Base-by-base conservation (phyloP, 2,888 invertebrate species). In the Zele albiditarsus region DNA sequence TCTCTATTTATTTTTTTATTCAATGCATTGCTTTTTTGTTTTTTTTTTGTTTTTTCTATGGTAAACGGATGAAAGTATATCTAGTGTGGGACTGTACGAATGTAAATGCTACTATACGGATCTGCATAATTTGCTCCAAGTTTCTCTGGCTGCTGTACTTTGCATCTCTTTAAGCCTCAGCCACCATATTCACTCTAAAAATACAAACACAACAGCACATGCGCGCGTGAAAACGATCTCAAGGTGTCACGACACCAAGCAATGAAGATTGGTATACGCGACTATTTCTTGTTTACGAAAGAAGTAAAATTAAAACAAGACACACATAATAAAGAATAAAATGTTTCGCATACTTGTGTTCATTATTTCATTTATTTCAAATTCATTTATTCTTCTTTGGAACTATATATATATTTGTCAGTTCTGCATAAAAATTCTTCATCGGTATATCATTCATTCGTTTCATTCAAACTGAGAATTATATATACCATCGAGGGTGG, bases 41-140 rank as follows among this genome's bases (percentile, higher is more conserved):
- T 58, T 58, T 20, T 12, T 12, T n/a, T n/a, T 58, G 3, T 23
- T 78, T 82, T 83, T 84, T 81, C 80, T 82, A 82, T 83, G 82
- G 78, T 83, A 82, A 84, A 79, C 76, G 81, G 84, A 84, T 82
- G 85, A 86, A 86, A 86, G 85, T 84, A 78, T 31, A 78, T 31
- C 62, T 31, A 62, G 62, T 62, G 31, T 71, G 60, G 38, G 60
- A 60, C 68, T 68, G 60, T 58, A 71, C 80, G 79, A 81, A 84
- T 85, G 84, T 80, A 84, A 84, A 84, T 84, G 75, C 66, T 70
- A 67, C 33, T 67, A 28, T 31, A 28, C 28, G 38, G 78, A 84
- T 86, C 82, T 84, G 83, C 83, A 86, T 86, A 86, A 86, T 86
- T 84, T 77, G 78, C 80, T 76, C 72, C 72, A 77, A 82, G 81